Base-by-base conservation (phyloP, 2,797 vertebrate genomes). In the Smutsia temminckii region DNA sequence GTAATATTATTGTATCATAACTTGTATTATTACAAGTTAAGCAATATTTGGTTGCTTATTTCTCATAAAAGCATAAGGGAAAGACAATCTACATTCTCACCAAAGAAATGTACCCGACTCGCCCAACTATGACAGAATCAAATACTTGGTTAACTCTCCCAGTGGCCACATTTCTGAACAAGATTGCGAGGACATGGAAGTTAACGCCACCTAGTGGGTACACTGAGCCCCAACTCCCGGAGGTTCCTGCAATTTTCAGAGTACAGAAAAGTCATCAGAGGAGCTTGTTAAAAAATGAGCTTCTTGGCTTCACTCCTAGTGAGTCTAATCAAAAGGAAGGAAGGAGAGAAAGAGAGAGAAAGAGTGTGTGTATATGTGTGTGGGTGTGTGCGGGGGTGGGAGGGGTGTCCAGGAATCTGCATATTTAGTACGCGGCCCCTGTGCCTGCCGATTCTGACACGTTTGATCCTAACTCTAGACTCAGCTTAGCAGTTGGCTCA, bases 151-250 rank as follows among this genome's bases (percentile, higher is more conserved):
- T 79, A 59, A 57, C 75, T 57, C 34, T 40, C 9, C 27, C 9
- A 1, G 5, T 3, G 16, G 32, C n/a, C 37, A 4, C 20, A 1
- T 46, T 89, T 80, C 68, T 37, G 78, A 77, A 18, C 18, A 8
- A 59, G 10, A 59, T 25, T 34, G 7, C 5, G 29, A 23, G 51
- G 14, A 21, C 53, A 8, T 72, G 68, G 59, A 25, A 63, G 63
- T 49, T 71, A 61, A 18, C 53, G 96, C 90, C 96, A 85, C 64
- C 96, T 97, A 64, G 93, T 93, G 96, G 97, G 79, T 34, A 51
- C 8, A 91, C 1, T 69, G 27, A 55, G 12, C 29, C 9, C 1
- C 29, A 27, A 27, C n/a, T 61, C 66, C 11, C 84, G 5, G 20
- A 80, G 46, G 32, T 21, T 68, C 25, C 79, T 46, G 46, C 20